Percentiles rank a stretch among this genome's conserved stretches.
phyloP scores from a whole-genome alignment of 2,888 invertebrate genomes.

The Ariolimax columbianus region DNA sequence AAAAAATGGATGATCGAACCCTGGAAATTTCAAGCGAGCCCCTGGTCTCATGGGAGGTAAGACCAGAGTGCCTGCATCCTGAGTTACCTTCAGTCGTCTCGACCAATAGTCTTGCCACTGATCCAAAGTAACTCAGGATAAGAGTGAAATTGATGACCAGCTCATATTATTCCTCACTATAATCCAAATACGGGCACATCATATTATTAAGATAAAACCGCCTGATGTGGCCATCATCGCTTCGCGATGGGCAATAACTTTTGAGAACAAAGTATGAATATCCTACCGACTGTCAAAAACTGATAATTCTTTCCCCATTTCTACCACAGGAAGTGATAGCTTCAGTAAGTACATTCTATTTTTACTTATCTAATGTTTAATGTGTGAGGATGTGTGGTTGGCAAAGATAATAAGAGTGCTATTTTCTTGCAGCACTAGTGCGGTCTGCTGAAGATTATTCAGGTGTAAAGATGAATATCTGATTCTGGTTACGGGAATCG shows the following conservation, averaged over 20 bases:
- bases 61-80: too few species aligned
- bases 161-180: neutral
- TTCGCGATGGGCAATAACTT: neutral
- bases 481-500: neutral
- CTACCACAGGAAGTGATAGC: neutral
- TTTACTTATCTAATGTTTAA: neutral
- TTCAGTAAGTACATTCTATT: slow-evolving; percentile 4
- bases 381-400: neutral
- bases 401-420: neutral
- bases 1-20: too few species aligned
- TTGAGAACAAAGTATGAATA: neutral
- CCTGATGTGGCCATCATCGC: neutral
- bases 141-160: neutral
- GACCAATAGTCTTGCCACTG: neutral
- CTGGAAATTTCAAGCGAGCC: too few species aligned
- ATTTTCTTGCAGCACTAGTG: neutral
- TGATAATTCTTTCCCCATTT: neutral
- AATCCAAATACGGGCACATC: too few species aligned
- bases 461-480: neutral
- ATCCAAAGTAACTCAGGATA: neutral
- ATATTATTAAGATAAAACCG: neutral
- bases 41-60: too few species aligned
- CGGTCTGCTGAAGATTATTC: neutral
- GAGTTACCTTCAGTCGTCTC: too few species aligned
- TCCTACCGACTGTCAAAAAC: neutral